Percentiles rank a stretch among this genome's conserved stretches.
Conservation (phyloP, 2,113 vertebrate genomes). For the Callipepla californica region DNA sequence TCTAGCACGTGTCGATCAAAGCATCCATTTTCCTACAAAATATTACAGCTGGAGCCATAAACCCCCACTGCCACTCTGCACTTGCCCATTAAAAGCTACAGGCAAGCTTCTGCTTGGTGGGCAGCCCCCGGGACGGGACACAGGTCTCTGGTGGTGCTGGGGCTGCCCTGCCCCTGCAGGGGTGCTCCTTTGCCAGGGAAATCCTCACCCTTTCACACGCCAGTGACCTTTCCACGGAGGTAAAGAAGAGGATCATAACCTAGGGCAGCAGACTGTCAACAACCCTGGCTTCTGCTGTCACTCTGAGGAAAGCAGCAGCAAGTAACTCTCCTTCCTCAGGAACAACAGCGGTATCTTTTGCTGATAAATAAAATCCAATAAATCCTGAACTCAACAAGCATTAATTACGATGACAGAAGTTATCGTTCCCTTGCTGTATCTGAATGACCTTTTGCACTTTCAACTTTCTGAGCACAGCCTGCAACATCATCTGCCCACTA, state of each 20-base stretch:
- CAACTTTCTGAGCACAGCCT: background rate
- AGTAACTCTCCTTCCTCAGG: background rate
- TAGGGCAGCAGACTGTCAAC: background rate
- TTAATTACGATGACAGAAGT: background rate
- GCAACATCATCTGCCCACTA: background rate
- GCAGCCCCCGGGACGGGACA: accelerated
- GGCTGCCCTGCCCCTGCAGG: background rate
- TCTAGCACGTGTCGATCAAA: background rate
- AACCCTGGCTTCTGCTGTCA: background rate
- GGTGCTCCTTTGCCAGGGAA: background rate
- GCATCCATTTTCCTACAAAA: background rate
- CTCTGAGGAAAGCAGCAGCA: background rate
- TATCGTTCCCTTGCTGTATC: background rate
- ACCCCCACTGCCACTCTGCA: background rate
- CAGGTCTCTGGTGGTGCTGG: background rate
- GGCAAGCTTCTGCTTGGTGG: accelerated
- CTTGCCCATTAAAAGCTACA: background rate
- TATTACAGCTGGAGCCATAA: background rate
- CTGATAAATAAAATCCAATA: background rate
- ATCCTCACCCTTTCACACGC: background rate
- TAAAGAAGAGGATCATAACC: background rate
- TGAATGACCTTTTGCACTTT: background rate
- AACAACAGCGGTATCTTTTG: background rate
- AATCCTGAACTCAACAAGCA: background rate
- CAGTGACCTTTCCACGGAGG: background rate